phyloP scores from a whole-genome alignment of 2,888 invertebrate genomes.

The Bugula neritina region DNA sequence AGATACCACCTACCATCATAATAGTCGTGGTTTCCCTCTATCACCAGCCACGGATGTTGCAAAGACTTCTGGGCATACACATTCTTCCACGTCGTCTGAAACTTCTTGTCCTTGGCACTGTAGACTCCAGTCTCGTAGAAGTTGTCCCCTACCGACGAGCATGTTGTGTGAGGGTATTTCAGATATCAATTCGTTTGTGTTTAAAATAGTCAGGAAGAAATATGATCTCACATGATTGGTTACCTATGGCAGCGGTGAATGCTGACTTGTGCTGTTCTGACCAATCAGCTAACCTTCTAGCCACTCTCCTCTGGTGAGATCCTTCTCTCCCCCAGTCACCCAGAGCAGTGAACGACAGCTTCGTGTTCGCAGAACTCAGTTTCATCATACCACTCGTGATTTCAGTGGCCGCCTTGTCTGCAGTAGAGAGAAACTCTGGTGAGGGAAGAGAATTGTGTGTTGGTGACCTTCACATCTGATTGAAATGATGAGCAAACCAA shows the following conservation, averaged over 20 bases:
- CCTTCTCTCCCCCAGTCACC: constrained; percentile 15
- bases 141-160: constrained; percentile 30
- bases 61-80: constrained; percentile 29
- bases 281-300: background rate
- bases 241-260: constrained; percentile 21
- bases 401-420: constrained; percentile 13
- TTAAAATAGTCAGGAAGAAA: too few species aligned
- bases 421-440: background rate
- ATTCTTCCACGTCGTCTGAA: constrained; percentile 29
- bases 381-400: constrained; percentile 13
- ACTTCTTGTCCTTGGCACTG: constrained; percentile 27
- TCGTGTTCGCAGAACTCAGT: background rate
- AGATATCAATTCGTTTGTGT: too few species aligned
- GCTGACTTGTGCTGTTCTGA: constrained; percentile 2
- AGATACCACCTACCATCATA: too few species aligned
- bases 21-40: constrained; percentile 32
- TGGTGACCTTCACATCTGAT: too few species aligned
- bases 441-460: too few species aligned
- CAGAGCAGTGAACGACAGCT: background rate
- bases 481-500: background rate
- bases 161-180: too few species aligned
- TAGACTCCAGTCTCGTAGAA: constrained; percentile 30
- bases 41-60: constrained; percentile 29
- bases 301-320: background rate
- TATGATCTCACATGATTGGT: too few species aligned